These are phyloP conservation scores for Hedya salicella DNA, from an alignment of 2,888 invertebrate genomes.

Conservation along the genomic window DNA sequence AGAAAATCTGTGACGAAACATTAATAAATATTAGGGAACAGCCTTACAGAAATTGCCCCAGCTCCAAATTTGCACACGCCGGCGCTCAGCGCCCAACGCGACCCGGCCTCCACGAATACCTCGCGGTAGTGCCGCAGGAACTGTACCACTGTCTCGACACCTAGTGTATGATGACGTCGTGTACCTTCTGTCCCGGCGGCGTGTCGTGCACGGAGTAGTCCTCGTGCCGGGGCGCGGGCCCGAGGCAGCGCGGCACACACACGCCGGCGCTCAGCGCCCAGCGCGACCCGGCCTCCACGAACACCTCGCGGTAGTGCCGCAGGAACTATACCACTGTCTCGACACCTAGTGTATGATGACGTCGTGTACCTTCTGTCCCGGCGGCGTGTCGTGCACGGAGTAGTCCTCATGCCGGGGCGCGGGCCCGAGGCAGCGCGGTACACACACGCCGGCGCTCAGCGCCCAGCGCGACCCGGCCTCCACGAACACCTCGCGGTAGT, in stretches of 20 bases:
- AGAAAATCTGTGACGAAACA: too few species aligned
- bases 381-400: slow-evolving; percentile 77
- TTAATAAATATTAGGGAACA: too few species aligned
- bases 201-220: slow-evolving; percentile 79
- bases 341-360: too few species aligned
- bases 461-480: too few species aligned
- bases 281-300: background rate
- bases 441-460: slow-evolving; percentile 46
- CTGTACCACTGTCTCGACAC: slow-evolving; percentile 14
- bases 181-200: slow-evolving; percentile 71
- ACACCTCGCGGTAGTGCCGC: background rate
- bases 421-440: too few species aligned
- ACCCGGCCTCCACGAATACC: background rate
- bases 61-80: too few species aligned
- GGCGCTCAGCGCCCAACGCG: slow-evolving; percentile 46
- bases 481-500: too few species aligned
- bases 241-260: background rate
- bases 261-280: slow-evolving; percentile 46
- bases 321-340: too few species aligned
- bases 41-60: too few species aligned
- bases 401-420: slow-evolving; percentile 56
- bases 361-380: slow-evolving; percentile 64
- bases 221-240: background rate
- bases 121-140: background rate
- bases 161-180: background rate